A percentile compares a stretch with the other conserved stretches of the same genome.
phyloP scores from a whole-genome alignment of 2,113 vertebrate genomes.

The Balaeniceps rex region DNA sequence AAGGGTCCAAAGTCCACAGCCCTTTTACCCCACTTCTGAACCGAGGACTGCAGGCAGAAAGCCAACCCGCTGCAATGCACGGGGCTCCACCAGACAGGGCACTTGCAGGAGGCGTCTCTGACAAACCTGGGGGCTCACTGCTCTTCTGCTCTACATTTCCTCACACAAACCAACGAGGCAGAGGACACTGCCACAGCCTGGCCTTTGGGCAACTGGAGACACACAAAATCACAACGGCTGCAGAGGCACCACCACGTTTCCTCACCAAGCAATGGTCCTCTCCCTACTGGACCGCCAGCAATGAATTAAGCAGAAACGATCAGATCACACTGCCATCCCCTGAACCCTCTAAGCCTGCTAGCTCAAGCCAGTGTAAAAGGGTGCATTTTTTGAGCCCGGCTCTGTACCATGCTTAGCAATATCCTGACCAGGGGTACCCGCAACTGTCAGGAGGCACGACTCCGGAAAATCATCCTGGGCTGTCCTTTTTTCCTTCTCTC shows the following conservation, averaged over 20 bases:
- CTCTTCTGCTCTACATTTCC: neutral
- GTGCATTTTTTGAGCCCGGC: neutral
- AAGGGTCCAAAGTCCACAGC: neutral
- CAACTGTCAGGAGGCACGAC: neutral
- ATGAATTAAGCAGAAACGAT: neutral
- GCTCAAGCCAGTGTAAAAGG: neutral
- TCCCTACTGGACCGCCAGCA: neutral
- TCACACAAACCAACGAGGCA: neutral
- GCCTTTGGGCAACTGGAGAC: neutral
- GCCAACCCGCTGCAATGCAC: neutral
- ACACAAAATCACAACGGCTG: neutral
- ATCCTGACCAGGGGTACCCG: neutral
- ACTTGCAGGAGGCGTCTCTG: accelerated
- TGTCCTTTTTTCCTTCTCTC: neutral
- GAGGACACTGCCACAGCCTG: neutral
- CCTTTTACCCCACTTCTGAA: neutral
- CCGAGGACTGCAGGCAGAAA: neutral
- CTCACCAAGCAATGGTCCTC: neutral
- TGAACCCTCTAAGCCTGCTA: neutral
- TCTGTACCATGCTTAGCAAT: neutral
- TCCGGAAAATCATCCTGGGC: neutral
- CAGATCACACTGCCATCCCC: neutral
- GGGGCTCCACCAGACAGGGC: neutral
- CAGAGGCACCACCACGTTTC: neutral
- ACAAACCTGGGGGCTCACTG: neutral